Evolutionary conservation across 2,888 invertebrate genomes (phyloP), one percentile per base, ranked within the genome.

Genomic region (Corbicula japonica): DNA sequence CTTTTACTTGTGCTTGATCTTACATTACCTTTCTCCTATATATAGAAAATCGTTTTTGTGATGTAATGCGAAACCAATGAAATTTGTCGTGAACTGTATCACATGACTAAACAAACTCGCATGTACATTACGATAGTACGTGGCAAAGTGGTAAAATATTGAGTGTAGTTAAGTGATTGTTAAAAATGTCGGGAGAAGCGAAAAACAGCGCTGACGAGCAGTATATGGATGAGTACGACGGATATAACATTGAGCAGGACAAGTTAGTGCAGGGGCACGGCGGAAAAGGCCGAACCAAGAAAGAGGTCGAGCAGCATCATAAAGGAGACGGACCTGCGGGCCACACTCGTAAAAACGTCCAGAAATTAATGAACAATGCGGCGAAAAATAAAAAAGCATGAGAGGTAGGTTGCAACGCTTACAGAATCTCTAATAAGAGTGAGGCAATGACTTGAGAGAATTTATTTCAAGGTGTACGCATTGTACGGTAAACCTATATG

Each of bases 201-300:
- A 54, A 73, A 35, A 52, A 60, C n/a, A n/a, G n/a, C 2, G 84
- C 76, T 2, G 87, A 87, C 68, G 74, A 80, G 54, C 69, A 87
- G 58, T 87, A 85, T 50, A 76, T 85, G 93, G 98, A 98, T 94
- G 96, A 97, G 93, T 97, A 97, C 95, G 98, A 98, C 93, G 97
- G 97, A 93, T 98, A 97, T 95, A 98, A 98, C 94, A 98, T 96
- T 94, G 97, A 97, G 90, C 96, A 97, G 95, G 98, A 97, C 94
- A 98, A 98, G 94, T 96, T 97, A 93, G 96, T 98, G 84, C 96
- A 96, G 30, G 97, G 97, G 94, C 97, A 97, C 94, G 96, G 97
- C 92, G 98, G 98, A 81, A 98, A 98, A 93, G 97, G 97, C 91
- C 95, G 98, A 86, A 95, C 96, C 77, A 98, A 98, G 95, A 97